These are phyloP conservation scores for Microcebus tavaratra DNA, from an alignment of 2,113 vertebrate species.

Conservation along the genomic window DNA sequence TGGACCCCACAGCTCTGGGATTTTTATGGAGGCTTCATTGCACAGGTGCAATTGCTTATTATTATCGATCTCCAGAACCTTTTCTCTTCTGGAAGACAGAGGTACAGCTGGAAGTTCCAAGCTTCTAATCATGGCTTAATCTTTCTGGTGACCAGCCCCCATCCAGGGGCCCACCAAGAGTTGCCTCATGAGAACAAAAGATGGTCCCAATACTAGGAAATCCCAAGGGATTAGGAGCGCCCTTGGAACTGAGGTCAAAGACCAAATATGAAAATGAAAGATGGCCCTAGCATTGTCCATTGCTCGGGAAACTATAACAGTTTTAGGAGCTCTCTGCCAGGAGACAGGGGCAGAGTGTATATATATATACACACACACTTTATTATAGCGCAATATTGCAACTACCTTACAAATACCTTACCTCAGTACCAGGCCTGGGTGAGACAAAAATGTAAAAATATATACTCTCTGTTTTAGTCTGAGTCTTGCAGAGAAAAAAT, in stretches of 20 bases:
- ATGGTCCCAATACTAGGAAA: background rate
- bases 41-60: background rate
- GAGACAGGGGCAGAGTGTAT: background rate
- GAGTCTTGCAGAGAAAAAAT: background rate
- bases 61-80: background rate
- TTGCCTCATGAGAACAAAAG: background rate
- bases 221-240: too few species aligned
- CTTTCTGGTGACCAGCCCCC: background rate
- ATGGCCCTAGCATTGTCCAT: background rate
- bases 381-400: background rate
- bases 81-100: background rate
- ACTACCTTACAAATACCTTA: background rate
- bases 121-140: background rate
- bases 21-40: background rate
- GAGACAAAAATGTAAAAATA: background rate
- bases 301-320: background rate
- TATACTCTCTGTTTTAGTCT: background rate
- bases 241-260: background rate
- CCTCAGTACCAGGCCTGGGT: background rate
- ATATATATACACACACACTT: too few species aligned
- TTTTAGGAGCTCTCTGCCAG: background rate
- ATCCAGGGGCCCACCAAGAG: background rate
- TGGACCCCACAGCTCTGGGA: too few species aligned
- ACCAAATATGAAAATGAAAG: background rate
- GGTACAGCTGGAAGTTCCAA: background rate